Conservation (phyloP, 2,113 vertebrate genomes). For the Grantiella picta region DNA sequence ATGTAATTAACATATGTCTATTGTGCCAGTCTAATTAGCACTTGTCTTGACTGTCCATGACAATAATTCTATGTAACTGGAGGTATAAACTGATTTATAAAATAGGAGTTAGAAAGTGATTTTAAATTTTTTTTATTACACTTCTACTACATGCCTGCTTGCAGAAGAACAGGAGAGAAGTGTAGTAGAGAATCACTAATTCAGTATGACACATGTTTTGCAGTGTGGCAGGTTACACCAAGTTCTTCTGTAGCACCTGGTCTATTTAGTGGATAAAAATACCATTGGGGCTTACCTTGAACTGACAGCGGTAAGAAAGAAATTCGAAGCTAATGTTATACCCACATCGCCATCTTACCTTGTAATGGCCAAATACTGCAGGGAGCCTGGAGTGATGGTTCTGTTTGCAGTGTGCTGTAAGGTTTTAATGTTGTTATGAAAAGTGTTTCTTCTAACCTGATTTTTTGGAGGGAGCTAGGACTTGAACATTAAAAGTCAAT, state of each 20-base stretch:
- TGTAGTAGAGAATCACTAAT: neutral
- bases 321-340: neutral
- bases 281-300: neutral
- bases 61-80: neutral
- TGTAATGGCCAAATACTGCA: neutral
- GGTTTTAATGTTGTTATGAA: neutral
- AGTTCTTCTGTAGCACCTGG: neutral
- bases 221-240: neutral
- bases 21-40: neutral
- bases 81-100: neutral
- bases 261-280: neutral
- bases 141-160: neutral
- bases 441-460: neutral
- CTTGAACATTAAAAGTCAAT: neutral
- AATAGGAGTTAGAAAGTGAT: neutral
- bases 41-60: neutral
- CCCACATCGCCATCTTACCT: neutral
- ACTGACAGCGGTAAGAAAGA: neutral
- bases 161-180: neutral
- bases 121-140: neutral
- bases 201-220: neutral
- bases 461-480: neutral
- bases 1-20: neutral
- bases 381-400: neutral
- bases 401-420: neutral